Base-by-base conservation (phyloP, 2,888 invertebrate genomes). In the Mamestra brassicae region DNA sequence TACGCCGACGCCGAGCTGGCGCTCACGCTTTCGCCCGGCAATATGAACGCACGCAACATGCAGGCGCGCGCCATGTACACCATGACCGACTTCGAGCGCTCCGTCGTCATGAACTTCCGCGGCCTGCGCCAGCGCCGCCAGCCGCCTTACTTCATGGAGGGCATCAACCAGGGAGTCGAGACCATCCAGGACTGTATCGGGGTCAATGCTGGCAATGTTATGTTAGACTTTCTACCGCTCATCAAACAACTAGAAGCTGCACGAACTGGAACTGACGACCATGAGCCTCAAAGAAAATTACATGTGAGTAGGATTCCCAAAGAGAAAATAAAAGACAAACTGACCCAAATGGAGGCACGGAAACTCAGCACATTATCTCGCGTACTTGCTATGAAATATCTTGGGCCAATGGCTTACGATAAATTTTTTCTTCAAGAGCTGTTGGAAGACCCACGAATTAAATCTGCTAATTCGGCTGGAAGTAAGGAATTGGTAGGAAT, bases 151-250 rank as follows among this genome's bases (percentile, higher is more conserved):
- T 96, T 96, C 81, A 92, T 87, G 62, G 96, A 96, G 85, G 96
- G 96, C n/a, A 95, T 96, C 34, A 95, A 94, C 84, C 95, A 96
- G 87, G 96, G 96, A 4, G 72, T 93, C 2, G 96, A 96, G 88
- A 96, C 96, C 8, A 95, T 96, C 78, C 95, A 96, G 88, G 96
- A 96, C 82, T 96, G 95, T 79, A 93, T 96, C 10, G 96, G 96
- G n/a, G 73, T 83, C 4, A 95, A 96, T 71, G 95, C 96, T 2
- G 96, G 96, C 2, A 92, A 89, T 79, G 95, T 96, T 2, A 94
- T 96, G 95, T 64, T 94, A 50, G 95, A 96, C 57, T 95, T 96
- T 74, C 85, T 95, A 60, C 95, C 96, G 34, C 76, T 95, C n/a
- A 96, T 96, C 36, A 95, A 93, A 87, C 92, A 93, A 85, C 84